phyloP scores from a whole-genome alignment of 2,888 invertebrate species.

The Uropetala carovei region DNA sequence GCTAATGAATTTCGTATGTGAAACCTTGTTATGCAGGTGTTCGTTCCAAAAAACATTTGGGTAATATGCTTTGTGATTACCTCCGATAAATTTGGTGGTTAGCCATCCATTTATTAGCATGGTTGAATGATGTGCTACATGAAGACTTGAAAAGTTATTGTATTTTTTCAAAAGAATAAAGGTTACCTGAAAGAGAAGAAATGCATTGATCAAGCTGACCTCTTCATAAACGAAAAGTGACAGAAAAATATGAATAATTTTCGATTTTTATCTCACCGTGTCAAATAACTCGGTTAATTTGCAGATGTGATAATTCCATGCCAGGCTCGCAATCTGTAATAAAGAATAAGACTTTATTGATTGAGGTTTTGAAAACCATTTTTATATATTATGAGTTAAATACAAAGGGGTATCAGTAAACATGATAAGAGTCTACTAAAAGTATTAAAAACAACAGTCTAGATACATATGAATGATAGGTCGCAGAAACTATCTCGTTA shows the following conservation, averaged over 20 bases:
- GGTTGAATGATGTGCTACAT: slow-evolving; percentile 38
- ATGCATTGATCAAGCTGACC: not conserved
- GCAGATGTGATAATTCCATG: slow-evolving; percentile 98
- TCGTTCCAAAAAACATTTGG: not conserved
- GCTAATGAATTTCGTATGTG: not conserved
- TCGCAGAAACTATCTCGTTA: too few relatives aligned
- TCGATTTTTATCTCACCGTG: slow-evolving; percentile 83
- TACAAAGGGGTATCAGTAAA: too few relatives aligned
- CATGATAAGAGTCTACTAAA: too few relatives aligned
- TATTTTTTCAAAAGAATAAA: slow-evolving; percentile 25
- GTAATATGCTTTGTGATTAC: not conserved
- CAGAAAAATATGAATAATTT: not conserved
- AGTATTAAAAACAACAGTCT: too few relatives aligned
- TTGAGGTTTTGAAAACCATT: too few relatives aligned
- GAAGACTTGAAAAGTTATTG: slow-evolving; percentile 12
- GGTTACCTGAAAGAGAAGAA: not conserved
- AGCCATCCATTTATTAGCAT: slow-evolving; percentile 31
- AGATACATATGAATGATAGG: too few relatives aligned
- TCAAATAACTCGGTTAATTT: slow-evolving; percentile 98
- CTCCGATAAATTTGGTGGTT: slow-evolving; percentile 31
- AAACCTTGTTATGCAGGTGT: not conserved
- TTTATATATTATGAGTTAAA: too few relatives aligned
- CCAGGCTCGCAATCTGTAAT: slow-evolving; percentile 71
- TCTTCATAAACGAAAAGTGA: not conserved
- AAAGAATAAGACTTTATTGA: not conserved